Conservation (phyloP, 2,113 vertebrate genomes). For the Syrmaticus mikado region DNA sequence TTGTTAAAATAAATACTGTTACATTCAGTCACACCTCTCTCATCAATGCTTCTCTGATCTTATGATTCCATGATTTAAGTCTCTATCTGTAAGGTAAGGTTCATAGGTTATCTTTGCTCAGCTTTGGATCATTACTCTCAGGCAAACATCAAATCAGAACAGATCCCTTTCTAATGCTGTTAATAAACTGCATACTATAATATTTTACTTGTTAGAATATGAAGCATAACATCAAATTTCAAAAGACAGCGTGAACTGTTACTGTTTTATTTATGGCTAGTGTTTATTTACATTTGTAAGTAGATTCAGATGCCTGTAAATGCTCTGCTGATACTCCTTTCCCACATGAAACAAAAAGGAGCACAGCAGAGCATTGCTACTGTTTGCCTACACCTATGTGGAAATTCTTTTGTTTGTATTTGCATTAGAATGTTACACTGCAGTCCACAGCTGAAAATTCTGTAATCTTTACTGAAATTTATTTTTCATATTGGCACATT, state of each 20-base stretch:
- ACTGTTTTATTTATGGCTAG: neutral
- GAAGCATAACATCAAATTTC: neutral
- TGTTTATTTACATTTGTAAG: constrained; percentile 44
- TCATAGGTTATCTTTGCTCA: rapidly evolving
- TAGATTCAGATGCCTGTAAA: constrained; percentile 19
- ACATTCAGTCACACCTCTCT: too few species aligned
- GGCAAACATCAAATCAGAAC: neutral
- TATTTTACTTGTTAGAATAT: neutral
- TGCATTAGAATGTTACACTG: neutral
- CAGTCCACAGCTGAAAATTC: neutral
- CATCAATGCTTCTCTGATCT: neutral
- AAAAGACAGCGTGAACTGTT: neutral
- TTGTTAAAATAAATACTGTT: neutral
- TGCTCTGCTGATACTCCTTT: neutral
- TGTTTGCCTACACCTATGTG: constrained; percentile 14
- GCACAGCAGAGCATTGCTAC: neutral
- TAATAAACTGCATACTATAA: neutral
- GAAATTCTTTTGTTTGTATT: neutral
- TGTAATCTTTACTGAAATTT: neutral
- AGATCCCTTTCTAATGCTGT: neutral
- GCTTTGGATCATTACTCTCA: neutral
- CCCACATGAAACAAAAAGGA: constrained; percentile 19
- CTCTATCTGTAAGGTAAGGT: neutral
- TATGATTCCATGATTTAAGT: neutral
- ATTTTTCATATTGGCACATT: neutral